Base-by-base conservation (phyloP, 2,888 invertebrate genomes). In the Erebia aethiops region DNA sequence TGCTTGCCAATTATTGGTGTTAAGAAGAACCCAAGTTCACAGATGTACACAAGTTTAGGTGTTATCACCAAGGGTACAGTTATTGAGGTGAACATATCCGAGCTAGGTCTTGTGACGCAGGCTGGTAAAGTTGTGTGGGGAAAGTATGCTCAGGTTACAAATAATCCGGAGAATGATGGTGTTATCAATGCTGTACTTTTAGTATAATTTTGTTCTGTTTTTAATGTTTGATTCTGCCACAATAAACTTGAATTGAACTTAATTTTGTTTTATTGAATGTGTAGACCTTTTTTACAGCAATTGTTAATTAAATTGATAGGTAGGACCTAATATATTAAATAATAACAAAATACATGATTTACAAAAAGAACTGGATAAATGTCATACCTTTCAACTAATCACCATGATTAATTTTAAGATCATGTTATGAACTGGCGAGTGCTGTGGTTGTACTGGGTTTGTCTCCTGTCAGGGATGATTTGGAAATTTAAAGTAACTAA, bases 41-140 rank as follows among this genome's bases (percentile, higher is more conserved):
- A 98, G 8, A 98, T 99, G 97, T 99, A 98, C 88, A 99, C 99
- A 1, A 97, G 97, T 72, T 93, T 99, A 69, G 99, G 99, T 1
- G 99, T 99, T 4, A 99, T 99, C 67, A 99, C 99, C 0, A 99
- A 99, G 93, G 99, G 99, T 86, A 99, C 99, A 1, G 96, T 99
- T 0, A 96, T 99, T 71, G 99, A 99, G 95, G 97, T 99, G 0
- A 99, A 99, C 86, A 98, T 99, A 80, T 99, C 98, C 8, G 99
- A 99, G 91, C 94, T 99, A 75, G 99, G 99, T 93, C 94, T 99
- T 74, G 99, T 99, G 1, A 99, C 99, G 0, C 99, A 99, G 87
- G 97, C 98, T 10, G 99, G 99, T 73, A 99, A 99, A 95, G 99
- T 99, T 63, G 98, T 99, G 0, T 99, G 99, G 99, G 99, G 99